phyloP scores from a whole-genome alignment of 2,113 vertebrate genomes.

The Ursus arctos region DNA sequence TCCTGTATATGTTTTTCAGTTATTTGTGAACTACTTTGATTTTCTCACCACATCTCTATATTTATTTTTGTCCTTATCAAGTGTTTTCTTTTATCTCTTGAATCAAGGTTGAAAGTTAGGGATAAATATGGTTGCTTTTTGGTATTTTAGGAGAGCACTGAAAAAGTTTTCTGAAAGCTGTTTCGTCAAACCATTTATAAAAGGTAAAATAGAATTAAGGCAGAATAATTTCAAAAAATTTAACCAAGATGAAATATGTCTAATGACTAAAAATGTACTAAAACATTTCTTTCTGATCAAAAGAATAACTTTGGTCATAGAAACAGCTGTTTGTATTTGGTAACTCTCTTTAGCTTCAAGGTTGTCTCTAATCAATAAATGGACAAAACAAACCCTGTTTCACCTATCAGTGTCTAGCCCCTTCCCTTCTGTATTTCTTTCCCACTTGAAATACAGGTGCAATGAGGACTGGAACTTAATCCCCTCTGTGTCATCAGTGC shows the following conservation, averaged over 20 bases:
- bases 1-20: background rate
- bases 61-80: background rate
- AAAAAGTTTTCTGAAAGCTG: background rate
- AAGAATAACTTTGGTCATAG: background rate
- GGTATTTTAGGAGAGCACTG: background rate
- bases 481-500: background rate
- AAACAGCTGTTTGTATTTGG: background rate
- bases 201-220: background rate
- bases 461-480: background rate
- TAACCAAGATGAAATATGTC: background rate
- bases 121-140: background rate
- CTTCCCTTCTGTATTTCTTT: background rate
- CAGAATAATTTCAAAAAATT: background rate
- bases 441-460: background rate
- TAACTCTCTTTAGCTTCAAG: background rate
- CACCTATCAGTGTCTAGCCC: background rate
- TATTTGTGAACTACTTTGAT: background rate
- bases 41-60: background rate
- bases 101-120: background rate
- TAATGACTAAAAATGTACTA: background rate
- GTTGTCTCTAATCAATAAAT: background rate
- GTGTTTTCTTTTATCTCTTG: background rate
- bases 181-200: conserved; percentile 18
- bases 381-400: background rate
- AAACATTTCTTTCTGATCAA: background rate